Percentiles rank a stretch among this genome's conserved stretches.
phyloP scores from a whole-genome alignment of 1,140 invertebrate species.

The Papilio polyxenes region DNA sequence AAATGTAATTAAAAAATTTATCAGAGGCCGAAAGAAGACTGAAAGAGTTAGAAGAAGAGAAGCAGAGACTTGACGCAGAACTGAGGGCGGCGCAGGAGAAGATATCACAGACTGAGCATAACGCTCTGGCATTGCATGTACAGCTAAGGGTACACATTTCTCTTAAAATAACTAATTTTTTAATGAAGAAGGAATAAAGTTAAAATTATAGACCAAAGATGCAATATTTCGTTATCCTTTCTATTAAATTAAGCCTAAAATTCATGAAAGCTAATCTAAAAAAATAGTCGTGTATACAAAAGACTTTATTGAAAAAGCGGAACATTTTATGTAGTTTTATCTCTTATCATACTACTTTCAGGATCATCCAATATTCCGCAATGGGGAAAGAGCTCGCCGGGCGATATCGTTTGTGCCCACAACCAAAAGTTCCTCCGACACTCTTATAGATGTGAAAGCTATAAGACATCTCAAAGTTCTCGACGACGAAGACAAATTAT shows the following conservation, averaged over 20 bases:
- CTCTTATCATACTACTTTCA: conserved; percentile 42
- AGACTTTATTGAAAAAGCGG: no score
- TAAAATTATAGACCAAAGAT: not conserved
- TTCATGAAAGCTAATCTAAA: not conserved
- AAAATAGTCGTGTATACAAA: no score
- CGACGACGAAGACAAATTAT: conserved; percentile 66
- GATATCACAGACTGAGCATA: conserved; percentile 84
- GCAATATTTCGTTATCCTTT: not conserved
- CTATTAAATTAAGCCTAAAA: not conserved
- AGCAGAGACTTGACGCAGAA: conserved; percentile 84
- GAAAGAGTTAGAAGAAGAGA: conserved; percentile 85
- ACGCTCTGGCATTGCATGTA: conserved; percentile 84
- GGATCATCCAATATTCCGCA: conserved; percentile 67
- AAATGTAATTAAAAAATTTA: conserved; percentile 39
- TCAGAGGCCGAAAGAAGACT: conserved; percentile 85
- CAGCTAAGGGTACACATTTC: conserved; percentile 78
- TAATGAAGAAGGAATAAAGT: not conserved
- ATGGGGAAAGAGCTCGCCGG: conserved; percentile 68
- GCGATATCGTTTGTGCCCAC: conserved; percentile 75
- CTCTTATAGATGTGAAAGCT: conserved; percentile 71
- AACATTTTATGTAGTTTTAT: not conserved
- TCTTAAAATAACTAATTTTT: not conserved
- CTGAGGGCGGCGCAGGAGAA: conserved; percentile 84
- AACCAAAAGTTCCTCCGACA: conserved; percentile 75
- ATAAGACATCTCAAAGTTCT: conserved; percentile 68